Conservation (phyloP, 2,888 invertebrate species). For the Arenicola marina region DNA sequence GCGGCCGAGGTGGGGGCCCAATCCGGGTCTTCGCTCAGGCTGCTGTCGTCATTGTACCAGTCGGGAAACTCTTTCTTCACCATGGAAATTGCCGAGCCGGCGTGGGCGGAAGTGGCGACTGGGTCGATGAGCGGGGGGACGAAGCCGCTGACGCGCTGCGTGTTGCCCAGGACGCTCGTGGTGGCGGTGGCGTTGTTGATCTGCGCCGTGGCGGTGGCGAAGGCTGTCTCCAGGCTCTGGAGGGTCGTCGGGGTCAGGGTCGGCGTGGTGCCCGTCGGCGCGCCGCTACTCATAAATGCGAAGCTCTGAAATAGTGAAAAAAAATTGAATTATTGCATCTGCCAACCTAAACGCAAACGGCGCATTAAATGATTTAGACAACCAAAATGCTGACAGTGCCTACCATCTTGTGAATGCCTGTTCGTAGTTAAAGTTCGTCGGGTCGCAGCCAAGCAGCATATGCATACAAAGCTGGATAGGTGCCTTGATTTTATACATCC, state of each 20-base stretch:
- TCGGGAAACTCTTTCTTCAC: neutral
- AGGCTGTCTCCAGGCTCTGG: neutral
- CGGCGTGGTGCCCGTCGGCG: neutral
- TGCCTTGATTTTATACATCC: too few species aligned
- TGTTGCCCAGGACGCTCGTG: neutral
- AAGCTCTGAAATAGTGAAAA: too few species aligned
- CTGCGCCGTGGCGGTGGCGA: neutral
- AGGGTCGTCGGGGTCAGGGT: conserved; percentile 3
- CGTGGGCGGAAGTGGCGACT: neutral
- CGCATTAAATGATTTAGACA: too few species aligned
- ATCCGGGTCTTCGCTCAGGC: neutral
- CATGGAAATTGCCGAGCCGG: neutral
- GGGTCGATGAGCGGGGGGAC: neutral
- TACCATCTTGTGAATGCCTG: too few species aligned
- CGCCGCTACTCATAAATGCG: neutral
- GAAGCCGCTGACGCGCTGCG: neutral
- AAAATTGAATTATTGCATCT: too few species aligned
- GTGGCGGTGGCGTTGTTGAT: neutral
- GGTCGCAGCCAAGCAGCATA: too few species aligned
- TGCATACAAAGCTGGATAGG: too few species aligned
- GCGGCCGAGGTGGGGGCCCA: too few species aligned
- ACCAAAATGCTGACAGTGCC: too few species aligned
- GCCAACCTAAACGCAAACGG: too few species aligned
- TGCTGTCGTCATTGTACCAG: conserved; percentile 1
- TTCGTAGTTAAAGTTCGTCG: too few species aligned